Conservation (phyloP, 2,888 invertebrate genomes). For the Volucella inanis region DNA sequence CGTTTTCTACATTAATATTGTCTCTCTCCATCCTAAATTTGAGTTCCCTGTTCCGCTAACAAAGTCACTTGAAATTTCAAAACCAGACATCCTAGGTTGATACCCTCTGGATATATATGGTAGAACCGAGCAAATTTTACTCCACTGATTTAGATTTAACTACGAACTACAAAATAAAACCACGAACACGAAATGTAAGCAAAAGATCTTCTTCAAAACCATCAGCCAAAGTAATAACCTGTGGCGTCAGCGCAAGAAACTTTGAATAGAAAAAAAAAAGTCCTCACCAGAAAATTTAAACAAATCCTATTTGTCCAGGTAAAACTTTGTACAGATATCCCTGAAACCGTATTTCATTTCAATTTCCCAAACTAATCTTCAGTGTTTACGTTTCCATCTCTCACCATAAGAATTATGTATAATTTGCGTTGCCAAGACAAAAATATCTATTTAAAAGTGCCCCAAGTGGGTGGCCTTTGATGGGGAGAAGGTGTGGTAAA, state of each 20-base stretch:
- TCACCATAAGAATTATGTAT: constrained; percentile 3
- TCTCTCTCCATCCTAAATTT: too few relatives aligned
- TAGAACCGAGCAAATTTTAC: background rate
- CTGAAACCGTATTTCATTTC: constrained; percentile 2
- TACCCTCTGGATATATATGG: background rate
- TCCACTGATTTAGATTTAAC: constrained; percentile 7
- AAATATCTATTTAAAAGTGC: background rate
- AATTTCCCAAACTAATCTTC: constrained; percentile 12
- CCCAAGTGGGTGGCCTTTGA: too few relatives aligned
- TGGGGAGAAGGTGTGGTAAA: too few relatives aligned
- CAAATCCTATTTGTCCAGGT: constrained; percentile 16
- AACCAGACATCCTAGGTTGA: background rate
- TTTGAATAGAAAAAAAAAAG: constrained; percentile 5
- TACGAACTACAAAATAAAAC: constrained; percentile 9
- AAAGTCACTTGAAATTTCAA: too few relatives aligned
- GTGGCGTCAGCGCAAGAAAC: background rate
- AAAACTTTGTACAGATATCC: background rate
- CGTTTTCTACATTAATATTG: too few relatives aligned
- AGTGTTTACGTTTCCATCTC: constrained; percentile 20
- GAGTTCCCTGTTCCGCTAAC: too few relatives aligned
- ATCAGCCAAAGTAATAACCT: constrained; percentile 17
- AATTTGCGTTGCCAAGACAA: constrained; percentile 4
- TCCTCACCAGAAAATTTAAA: background rate
- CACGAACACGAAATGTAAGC: constrained; percentile 1
- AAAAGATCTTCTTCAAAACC: background rate